Percentiles rank a stretch among this genome's conserved stretches.
phyloP scores from a whole-genome alignment of 2,888 invertebrate genomes.

The Ophonus ardosiacus region DNA sequence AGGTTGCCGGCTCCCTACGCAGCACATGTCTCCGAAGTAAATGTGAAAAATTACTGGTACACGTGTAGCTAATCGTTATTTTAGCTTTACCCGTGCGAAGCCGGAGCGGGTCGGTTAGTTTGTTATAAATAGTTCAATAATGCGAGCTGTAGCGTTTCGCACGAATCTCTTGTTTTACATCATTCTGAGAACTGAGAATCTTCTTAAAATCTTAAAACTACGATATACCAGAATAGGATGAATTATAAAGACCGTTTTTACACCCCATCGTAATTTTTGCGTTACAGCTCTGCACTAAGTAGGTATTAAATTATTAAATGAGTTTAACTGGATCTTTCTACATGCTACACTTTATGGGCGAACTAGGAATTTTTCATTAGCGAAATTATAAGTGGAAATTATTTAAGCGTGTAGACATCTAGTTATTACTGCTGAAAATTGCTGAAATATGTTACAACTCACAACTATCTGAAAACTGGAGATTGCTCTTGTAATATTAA shows the following conservation, averaged over 20 bases:
- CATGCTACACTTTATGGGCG: conserved; percentile 31
- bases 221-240: not conserved
- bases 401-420: conserved; percentile 4
- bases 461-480: conserved; percentile 26
- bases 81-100: too few species aligned
- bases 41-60: too few species aligned
- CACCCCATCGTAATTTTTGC: conserved; percentile 47
- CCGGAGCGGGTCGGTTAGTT: too few species aligned
- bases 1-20: too few species aligned
- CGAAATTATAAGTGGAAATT: conserved; percentile 41
- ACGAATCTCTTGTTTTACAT: too few species aligned
- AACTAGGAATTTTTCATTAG: conserved; percentile 48
- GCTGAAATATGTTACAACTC: conserved; percentile 17
- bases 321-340: conserved; percentile 31
- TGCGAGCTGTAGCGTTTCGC: too few species aligned
- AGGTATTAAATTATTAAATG: conserved; percentile 61
- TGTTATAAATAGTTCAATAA: too few species aligned
- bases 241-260: not conserved
- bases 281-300: conserved; percentile 57
- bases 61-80: too few species aligned
- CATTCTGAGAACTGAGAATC: too few species aligned
- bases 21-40: too few species aligned
- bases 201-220: not conserved
- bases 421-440: conserved; percentile 20
- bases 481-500: conserved; percentile 1